Percentiles rank a stretch among this genome's conserved stretches.
phyloP scores from a whole-genome alignment of 2,888 invertebrate species.

The Mimas tiliae region DNA sequence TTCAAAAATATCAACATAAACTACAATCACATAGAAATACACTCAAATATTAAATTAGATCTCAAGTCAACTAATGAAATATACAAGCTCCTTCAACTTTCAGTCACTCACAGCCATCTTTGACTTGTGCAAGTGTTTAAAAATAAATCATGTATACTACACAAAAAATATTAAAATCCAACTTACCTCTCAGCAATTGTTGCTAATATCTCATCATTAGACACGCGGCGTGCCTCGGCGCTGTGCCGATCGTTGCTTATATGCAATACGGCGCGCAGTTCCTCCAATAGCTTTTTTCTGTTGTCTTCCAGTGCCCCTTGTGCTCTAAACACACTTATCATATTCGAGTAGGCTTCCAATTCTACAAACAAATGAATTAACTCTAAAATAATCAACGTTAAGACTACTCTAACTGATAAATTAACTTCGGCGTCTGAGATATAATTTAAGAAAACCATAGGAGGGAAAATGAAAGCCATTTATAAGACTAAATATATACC shows the following conservation, averaged over 20 bases:
- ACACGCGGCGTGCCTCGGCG: slow-evolving; percentile 95
- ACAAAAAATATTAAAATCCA: slow-evolving; percentile 50
- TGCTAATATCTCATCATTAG: slow-evolving; percentile 95
- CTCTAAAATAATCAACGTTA: slow-evolving; percentile 41
- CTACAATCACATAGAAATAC: slow-evolving; percentile 44
- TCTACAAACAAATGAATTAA: slow-evolving; percentile 85
- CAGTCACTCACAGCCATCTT: slow-evolving; percentile 73
- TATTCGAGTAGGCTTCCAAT: slow-evolving; percentile 95
- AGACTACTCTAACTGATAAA: slow-evolving; percentile 43
- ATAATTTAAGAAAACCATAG: slow-evolving; percentile 72
- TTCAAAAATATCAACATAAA: slow-evolving; percentile 42
- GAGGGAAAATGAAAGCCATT: slow-evolving; percentile 84
- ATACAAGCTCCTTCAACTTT: slow-evolving; percentile 47
- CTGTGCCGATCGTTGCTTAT: slow-evolving; percentile 96
- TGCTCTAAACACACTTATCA: slow-evolving; percentile 95
- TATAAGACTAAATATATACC: slow-evolving; percentile 87
- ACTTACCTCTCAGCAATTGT: slow-evolving; percentile 96
- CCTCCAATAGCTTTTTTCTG: slow-evolving; percentile 93
- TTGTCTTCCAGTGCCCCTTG: slow-evolving; percentile 94
- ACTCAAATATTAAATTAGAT: slow-evolving; percentile 33
- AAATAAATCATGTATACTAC: slow-evolving; percentile 66
- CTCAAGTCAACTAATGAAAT: slow-evolving; percentile 33
- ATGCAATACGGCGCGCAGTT: slow-evolving; percentile 92
- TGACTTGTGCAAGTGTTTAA: slow-evolving; percentile 69
- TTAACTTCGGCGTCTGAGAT: slow-evolving; percentile 51